phyloP scores from a whole-genome alignment of 2,797 vertebrate species.

The Cyprinodon diabolis region DNA sequence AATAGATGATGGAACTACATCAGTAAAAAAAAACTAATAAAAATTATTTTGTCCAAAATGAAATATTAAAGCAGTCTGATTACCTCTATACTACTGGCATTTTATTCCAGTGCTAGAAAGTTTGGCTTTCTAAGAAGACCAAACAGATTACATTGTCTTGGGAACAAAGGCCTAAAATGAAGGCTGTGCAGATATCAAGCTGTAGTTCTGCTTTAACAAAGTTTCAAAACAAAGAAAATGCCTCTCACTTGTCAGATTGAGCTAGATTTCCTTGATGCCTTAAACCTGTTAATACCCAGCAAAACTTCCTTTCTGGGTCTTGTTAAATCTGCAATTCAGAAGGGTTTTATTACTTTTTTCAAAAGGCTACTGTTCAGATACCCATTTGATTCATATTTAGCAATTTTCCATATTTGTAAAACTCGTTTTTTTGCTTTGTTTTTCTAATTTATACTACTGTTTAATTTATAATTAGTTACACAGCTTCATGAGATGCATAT shows the following conservation, averaged over 20 bases:
- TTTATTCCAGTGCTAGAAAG: constrained; percentile 24
- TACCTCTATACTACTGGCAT: neutral
- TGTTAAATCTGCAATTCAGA: constrained; percentile 58
- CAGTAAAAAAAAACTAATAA: neutral
- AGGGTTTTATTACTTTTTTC: constrained; percentile 55
- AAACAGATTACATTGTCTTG: constrained; percentile 55
- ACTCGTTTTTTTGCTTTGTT: neutral
- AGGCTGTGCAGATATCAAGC: constrained; percentile 52
- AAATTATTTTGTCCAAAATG: neutral
- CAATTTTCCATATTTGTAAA: constrained; percentile 9
- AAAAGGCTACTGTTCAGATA: constrained; percentile 42
- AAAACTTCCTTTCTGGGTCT: constrained; percentile 59
- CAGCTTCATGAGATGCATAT: constrained; percentile 3
- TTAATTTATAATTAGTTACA: constrained; percentile 8
- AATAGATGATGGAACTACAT: neutral
- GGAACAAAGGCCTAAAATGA: constrained; percentile 60
- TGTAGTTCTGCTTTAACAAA: constrained; percentile 66
- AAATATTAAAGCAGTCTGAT: neutral
- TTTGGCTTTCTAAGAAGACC: constrained; percentile 46
- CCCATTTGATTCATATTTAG: constrained; percentile 43
- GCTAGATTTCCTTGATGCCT: constrained; percentile 66
- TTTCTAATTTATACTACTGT: constrained; percentile 15
- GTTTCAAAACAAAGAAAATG: constrained; percentile 58
- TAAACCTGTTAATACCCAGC: constrained; percentile 64
- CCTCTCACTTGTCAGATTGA: constrained; percentile 67